Evolutionary conservation across 2,888 invertebrate genomes (phyloP).

Genomic region (Isotomurus palustris): DNA sequence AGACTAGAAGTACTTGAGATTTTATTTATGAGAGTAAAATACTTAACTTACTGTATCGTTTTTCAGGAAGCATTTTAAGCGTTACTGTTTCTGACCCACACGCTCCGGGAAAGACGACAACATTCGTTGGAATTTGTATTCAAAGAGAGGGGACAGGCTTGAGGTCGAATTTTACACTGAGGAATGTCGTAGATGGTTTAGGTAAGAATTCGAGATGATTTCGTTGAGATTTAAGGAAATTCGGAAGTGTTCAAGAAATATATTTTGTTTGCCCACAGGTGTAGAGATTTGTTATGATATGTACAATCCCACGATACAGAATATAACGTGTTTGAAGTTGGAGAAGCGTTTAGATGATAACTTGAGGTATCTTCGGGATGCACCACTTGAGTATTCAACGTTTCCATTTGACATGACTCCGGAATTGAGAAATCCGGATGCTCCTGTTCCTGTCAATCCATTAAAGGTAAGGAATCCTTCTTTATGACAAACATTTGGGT

Average conservation of each 20-base stretch:
- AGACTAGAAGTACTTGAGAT: neutral
- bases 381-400: slow-evolving; percentile 84
- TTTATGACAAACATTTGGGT: too few species aligned
- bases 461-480: slow-evolving; percentile 55
- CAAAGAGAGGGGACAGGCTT: slow-evolving; percentile 76
- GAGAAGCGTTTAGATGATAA: slow-evolving; percentile 90
- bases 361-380: slow-evolving; percentile 82
- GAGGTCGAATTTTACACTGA: slow-evolving; percentile 74
- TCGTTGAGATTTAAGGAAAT: neutral
- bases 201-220: slow-evolving; percentile 55
- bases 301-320: slow-evolving; percentile 88
- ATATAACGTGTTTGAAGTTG: slow-evolving; percentile 81
- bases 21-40: too few species aligned
- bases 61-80: slow-evolving; percentile 75
- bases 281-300: slow-evolving; percentile 73
- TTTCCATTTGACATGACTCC: slow-evolving; percentile 88
- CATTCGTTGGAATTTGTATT: slow-evolving; percentile 94
- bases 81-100: slow-evolving; percentile 82
- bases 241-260: neutral
- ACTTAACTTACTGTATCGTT: neutral
- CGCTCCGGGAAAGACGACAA: slow-evolving; percentile 74
- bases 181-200: slow-evolving; percentile 90
- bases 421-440: slow-evolving; percentile 70
- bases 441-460: slow-evolving; percentile 72
- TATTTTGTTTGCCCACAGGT: slow-evolving; percentile 49